A percentile compares a stretch with the other conserved stretches of the same genome.
phyloP scores from a whole-genome alignment of 2,888 invertebrate genomes.

The Phortica magna region DNA sequence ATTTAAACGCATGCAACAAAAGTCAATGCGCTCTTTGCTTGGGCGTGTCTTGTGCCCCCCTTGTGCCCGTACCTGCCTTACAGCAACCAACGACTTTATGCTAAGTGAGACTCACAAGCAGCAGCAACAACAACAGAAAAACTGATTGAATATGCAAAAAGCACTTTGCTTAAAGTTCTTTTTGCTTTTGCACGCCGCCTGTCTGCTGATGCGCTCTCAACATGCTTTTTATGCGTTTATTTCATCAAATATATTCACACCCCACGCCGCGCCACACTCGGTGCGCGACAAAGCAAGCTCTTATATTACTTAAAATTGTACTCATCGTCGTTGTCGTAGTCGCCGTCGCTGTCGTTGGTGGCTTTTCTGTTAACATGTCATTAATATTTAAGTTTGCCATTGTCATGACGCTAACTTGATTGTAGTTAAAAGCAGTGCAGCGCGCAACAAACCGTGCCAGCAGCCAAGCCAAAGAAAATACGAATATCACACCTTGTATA shows the following conservation, averaged over 20 bases:
- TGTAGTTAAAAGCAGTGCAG: slow-evolving; percentile 1
- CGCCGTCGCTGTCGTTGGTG: slow-evolving; percentile 4
- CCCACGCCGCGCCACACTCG: not conserved
- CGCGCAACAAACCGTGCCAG: not conserved
- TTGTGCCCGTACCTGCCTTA: no score
- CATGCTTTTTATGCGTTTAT: not conserved
- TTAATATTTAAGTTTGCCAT: slow-evolving; percentile 30
- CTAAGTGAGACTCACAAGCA: not conserved
- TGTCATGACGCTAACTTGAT: not conserved
- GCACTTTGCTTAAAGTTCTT: slow-evolving; percentile 41
- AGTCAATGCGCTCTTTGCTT: no score
- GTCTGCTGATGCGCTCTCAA: not conserved
- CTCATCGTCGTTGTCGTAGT: not conserved
- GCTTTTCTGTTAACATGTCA: slow-evolving; percentile 11
- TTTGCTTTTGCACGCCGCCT: not conserved
- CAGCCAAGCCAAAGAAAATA: not conserved
- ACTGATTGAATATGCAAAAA: slow-evolving; percentile 48
- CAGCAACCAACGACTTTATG: not conserved
- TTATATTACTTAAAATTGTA: slow-evolving; percentile 1
- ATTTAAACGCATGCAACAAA: no score
- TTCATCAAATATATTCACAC: not conserved
- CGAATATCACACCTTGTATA: no score
- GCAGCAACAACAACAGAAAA: slow-evolving; percentile 10
- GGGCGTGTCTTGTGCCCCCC: no score
- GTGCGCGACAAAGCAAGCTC: not conserved